Percentiles rank a stretch among this genome's conserved stretches.
Evolutionary conservation across 2,888 invertebrate genomes (phyloP).

Genomic region (Sphaerophoria taeniata): DNA sequence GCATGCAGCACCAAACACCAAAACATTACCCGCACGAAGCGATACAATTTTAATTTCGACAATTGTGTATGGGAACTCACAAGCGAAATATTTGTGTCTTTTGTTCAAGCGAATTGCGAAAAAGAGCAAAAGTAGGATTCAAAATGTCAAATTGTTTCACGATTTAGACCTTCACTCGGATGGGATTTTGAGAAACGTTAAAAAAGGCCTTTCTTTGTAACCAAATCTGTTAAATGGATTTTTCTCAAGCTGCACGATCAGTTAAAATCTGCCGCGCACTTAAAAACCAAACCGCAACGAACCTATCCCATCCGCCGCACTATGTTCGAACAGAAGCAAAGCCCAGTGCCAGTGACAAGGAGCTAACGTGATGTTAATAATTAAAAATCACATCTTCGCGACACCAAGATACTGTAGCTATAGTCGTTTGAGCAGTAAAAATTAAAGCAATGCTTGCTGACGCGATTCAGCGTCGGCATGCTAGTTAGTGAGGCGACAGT

Average conservation of each 20-base stretch:
- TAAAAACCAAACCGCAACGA: conserved; percentile 5
- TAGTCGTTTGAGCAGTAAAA: conserved; percentile 39
- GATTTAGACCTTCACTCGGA: conserved; percentile 62
- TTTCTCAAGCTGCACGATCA: conserved; percentile 43
- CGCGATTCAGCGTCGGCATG: conserved; percentile 38
- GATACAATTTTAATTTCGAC: conserved; percentile 55
- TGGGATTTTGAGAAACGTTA: conserved; percentile 34
- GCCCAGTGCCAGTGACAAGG: conserved; percentile 36
- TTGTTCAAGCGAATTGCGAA: conserved; percentile 8
- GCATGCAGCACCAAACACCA: conserved; percentile 23
- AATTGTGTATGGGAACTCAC: conserved; percentile 13
- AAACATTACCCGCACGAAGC: conserved; percentile 36
- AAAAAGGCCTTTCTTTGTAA: conserved; percentile 42
- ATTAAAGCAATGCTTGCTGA: conserved; percentile 54
- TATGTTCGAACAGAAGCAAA: conserved; percentile 17
- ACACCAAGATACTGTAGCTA: conserved; percentile 53
- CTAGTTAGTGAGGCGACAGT: conserved; percentile 42
- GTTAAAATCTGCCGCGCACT: conserved; percentile 36
- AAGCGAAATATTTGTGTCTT: conserved; percentile 19
- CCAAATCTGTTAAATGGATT: conserved; percentile 34
- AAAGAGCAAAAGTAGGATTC: conserved; percentile 30
- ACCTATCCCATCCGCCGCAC: neutral
- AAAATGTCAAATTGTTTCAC: conserved; percentile 65
- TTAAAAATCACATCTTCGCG: conserved; percentile 60
- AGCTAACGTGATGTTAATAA: conserved; percentile 61